Percentiles rank a stretch among this genome's conserved stretches.
Conservation (phyloP, 2,797 vertebrate species). For the Urocyon cinereoargenteus region DNA sequence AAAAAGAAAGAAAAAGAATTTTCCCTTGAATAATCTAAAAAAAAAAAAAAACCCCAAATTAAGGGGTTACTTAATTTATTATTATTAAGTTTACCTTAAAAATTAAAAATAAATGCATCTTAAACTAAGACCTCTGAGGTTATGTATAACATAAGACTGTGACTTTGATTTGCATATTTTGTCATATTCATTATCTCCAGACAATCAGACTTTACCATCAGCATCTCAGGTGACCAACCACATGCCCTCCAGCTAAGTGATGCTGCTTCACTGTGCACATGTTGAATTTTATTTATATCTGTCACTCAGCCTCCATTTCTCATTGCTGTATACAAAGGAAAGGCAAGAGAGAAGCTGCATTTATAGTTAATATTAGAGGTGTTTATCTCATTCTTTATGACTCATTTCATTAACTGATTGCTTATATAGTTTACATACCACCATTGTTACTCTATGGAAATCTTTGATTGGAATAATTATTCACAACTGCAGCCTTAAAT, state of each 20-base stretch:
- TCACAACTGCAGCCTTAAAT: constrained; percentile 37
- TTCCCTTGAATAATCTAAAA: background rate
- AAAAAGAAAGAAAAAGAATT: background rate
- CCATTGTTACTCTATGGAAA: constrained; percentile 31
- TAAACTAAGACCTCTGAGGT: background rate
- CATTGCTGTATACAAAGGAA: background rate
- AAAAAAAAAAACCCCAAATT: background rate
- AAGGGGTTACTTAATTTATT: background rate
- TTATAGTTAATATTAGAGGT: background rate
- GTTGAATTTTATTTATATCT: constrained; percentile 7
- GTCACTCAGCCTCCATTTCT: background rate
- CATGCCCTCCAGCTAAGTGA: background rate
- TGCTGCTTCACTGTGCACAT: background rate
- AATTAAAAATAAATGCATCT: background rate
- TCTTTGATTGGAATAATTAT: constrained; percentile 68
- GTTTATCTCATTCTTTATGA: constrained; percentile 21
- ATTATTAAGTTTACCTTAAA: background rate
- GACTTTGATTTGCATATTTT: background rate
- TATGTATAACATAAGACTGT: background rate
- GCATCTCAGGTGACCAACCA: background rate
- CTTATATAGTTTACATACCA: constrained; percentile 44
- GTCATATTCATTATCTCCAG: background rate
- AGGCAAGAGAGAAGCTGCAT: background rate
- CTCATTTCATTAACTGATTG: constrained; percentile 70
- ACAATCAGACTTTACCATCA: background rate